A percentile compares a stretch with the other conserved stretches of the same genome.
phyloP scores from a whole-genome alignment of 1,140 invertebrate genomes.

The Heliconius eleuchia region DNA sequence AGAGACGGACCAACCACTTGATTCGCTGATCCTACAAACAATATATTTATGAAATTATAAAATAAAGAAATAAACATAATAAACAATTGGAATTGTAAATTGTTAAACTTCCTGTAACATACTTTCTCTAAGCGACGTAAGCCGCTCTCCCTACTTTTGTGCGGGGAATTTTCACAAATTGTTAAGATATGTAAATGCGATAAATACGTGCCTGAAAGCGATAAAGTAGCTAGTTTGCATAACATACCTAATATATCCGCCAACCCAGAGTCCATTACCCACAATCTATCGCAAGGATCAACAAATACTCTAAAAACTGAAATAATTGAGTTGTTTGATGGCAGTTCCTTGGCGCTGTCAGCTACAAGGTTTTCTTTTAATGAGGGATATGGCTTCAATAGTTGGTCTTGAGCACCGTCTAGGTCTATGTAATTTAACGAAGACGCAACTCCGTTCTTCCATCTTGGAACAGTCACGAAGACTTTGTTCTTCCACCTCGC shows the following conservation, averaged over 20 bases:
- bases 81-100: not conserved
- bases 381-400: conserved; percentile 86
- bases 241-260: conserved; percentile 85
- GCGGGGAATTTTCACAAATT: not conserved
- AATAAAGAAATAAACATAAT: not conserved
- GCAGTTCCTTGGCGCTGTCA: conserved; percentile 65
- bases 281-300: conserved; percentile 87
- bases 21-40: conserved; percentile 75
- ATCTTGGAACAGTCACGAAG: conserved; percentile 89
- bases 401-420: conserved; percentile 82
- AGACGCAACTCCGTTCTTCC: conserved; percentile 87
- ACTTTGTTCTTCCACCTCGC: conserved; percentile 88
- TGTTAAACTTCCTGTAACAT: conserved; percentile 1
- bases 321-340: conserved; percentile 83
- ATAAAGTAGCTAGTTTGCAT: conserved; percentile 13
- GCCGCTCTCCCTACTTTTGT: not conserved
- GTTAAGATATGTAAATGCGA: conserved; percentile 1
- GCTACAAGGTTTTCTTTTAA: conserved; percentile 84
- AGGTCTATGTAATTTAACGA: conserved; percentile 87
- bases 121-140: conserved; percentile 16
- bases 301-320: conserved; percentile 85
- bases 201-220: conserved; percentile 22
- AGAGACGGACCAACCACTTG: conserved; percentile 84
- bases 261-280: conserved; percentile 89
- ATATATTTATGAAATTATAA: not conserved